Percentiles rank a stretch among this genome's conserved stretches.
Conservation (phyloP, 1,140 invertebrate genomes). For the Uloborus diversus region DNA sequence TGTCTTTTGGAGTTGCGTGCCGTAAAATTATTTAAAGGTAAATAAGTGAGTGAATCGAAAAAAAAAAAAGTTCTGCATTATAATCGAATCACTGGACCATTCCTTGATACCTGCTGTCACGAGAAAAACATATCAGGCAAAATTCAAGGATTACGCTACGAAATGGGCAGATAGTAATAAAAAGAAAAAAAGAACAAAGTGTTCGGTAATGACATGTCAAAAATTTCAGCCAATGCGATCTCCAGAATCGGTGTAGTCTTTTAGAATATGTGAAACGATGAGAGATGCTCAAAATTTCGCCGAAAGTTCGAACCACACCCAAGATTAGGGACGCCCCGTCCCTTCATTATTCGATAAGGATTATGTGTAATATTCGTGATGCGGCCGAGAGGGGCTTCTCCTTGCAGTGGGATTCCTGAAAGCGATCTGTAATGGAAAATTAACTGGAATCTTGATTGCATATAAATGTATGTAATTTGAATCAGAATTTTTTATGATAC, state of each 20-base stretch:
- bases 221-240: conserved; percentile 33
- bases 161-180: background rate
- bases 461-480: no score
- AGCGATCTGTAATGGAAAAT: no score
- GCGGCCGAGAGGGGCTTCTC: no score
- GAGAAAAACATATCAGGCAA: conserved; percentile 34
- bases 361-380: no score
- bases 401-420: no score
- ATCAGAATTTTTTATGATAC: no score
- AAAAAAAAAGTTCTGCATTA: no score
- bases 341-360: conserved; percentile 29
- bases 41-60: no score
- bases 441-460: no score
- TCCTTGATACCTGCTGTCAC: conserved; percentile 22
- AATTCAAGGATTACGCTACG: background rate
- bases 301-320: conserved; percentile 13
- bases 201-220: conserved; percentile 46
- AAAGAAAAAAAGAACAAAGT: background rate
- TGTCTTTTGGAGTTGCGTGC: no score
- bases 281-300: conserved; percentile 6
- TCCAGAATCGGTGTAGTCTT: background rate
- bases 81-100: no score
- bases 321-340: conserved; percentile 15
- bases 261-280: background rate
- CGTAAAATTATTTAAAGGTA: no score